Evolutionary conservation across 2,797 vertebrate genomes (phyloP), one percentile per base, ranked within the genome.

Genomic region (Macroramphosus scolopax): DNA sequence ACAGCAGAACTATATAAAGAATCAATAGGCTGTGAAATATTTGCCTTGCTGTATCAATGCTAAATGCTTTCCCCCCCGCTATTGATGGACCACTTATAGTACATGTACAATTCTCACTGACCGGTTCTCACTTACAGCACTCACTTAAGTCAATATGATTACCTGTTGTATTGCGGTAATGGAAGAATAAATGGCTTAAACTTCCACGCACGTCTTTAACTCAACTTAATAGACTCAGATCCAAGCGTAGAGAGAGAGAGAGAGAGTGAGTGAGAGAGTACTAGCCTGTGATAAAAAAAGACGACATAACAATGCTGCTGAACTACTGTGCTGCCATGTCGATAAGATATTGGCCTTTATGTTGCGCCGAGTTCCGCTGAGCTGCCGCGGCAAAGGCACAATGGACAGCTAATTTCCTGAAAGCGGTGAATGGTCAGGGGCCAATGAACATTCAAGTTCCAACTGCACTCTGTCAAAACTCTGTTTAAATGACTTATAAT

Each of bases 401-500:
- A 62, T 56, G 16, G 69, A 63, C 66, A 69, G 45, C 73, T 85
- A 46, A 83, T 88, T 85, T 85, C 83, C 77, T 77, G 73, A 43
- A 17, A 74, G 56, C 14, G 2, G 46, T 69, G 58, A 60, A 72
- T 54, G 47, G 35, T 64, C 48, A 48, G 46, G 22, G 76, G 44
- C 39, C 51, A 42, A 37, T 48, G 67, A 80, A 72, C 68, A 57
- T 72, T 62, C 51, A 64, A 43, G 58, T 69, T 85, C 67, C 56
- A 63, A 72, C 72, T 72, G 75, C 70, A 63, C 57, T 67, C 62
- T 65, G 43, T 39, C 55, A 65, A 75, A 67, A 67, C 57, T 43
- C 24, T 18, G 56, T 78, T 84, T 81, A 84, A 85, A 80, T 63
- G 67, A 67, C 78, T 78, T 77, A 80, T 77, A 82, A 78, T 69